Percentiles rank a stretch among this genome's conserved stretches.
Conservation (phyloP, 2,113 vertebrate species). For the Calyptomena viridis region DNA sequence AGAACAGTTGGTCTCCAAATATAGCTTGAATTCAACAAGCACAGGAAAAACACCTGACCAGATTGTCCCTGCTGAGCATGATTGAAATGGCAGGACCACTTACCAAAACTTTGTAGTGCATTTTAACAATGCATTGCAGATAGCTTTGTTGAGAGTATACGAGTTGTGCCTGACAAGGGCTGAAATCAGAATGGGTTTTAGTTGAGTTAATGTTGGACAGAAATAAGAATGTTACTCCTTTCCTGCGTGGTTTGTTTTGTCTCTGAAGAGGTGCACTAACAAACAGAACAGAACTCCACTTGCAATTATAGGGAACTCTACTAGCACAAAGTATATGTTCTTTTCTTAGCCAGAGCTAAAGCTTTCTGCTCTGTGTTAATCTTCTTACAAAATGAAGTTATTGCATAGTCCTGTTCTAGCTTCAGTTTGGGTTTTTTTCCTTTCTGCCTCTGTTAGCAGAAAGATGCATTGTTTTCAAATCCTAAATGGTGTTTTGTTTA, state of each 20-base stretch:
- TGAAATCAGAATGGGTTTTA: background rate
- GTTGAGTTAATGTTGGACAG: background rate
- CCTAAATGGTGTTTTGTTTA: constrained; percentile 13
- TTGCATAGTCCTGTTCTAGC: background rate
- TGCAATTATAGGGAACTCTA: background rate
- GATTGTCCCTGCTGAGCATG: background rate
- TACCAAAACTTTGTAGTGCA: background rate
- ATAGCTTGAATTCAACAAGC: constrained; percentile 8
- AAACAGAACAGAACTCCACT: background rate
- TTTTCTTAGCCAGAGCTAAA: background rate
- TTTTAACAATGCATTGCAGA: background rate
- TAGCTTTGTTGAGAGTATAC: fast-evolving
- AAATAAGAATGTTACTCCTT: background rate
- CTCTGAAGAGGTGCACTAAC: background rate
- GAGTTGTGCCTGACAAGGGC: background rate
- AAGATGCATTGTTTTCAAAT: constrained; percentile 47
- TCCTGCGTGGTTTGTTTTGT: background rate
- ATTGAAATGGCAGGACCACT: background rate
- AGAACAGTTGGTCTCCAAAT: constrained; percentile 1
- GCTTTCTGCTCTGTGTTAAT: constrained; percentile 3
- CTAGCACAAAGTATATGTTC: background rate
- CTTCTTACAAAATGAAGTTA: constrained; percentile 26
- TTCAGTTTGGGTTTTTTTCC: background rate
- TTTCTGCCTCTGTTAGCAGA: constrained; percentile 3
- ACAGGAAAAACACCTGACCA: background rate